Base-by-base conservation (phyloP, 2,888 invertebrate genomes). In the Cryptus armator region DNA sequence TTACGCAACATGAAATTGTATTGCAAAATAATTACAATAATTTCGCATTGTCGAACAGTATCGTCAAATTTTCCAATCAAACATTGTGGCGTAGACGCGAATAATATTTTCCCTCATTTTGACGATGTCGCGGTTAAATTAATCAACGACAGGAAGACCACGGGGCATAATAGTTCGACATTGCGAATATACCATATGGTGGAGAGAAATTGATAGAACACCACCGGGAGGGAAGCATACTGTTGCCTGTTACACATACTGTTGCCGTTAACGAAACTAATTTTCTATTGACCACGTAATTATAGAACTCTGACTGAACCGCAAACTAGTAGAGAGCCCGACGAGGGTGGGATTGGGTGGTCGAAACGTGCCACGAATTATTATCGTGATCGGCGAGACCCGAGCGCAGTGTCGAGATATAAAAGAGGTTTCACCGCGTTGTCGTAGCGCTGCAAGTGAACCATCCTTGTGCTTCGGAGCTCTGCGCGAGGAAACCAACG, bases 281-380 rank as follows among this genome's bases (percentile, higher is more conserved):
- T 91, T 91, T 92, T 91, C 90, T 88, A 89, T 90, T 87, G 89
- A 90, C 90, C 91, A 89, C 90, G 89, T 91, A 91, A 92, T 92
- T 91, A 90, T 88, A 86, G 87, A 87, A 88, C 85, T 85, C 85
- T 24, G 14, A 32, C 37, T 32, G 72, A 19, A 59, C 56, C 46
- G 14, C 24, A 43, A 87, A 86, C 87, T 43, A 32, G 59, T 9
- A 19, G 62, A 37, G 48, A 71, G 71, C 51, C 24, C 37, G 37
- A 2, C 10, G 51, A 44, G 14, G 6, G 32, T 4, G 12, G 24
- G 32, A 14, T 3, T 2, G 66, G n/a, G 53, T 14, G 66, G 43
- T 68, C 71, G 75, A 80, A 81, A 89, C 91, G 90, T 90, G 91
- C 82, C 75, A 48, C 86, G 90, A 90, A 92, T 91, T 89, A 90